A percentile compares a stretch with the other conserved stretches of the same genome.
Conservation (phyloP, 2,888 invertebrate genomes). For the Parascotia fuliginaria region DNA sequence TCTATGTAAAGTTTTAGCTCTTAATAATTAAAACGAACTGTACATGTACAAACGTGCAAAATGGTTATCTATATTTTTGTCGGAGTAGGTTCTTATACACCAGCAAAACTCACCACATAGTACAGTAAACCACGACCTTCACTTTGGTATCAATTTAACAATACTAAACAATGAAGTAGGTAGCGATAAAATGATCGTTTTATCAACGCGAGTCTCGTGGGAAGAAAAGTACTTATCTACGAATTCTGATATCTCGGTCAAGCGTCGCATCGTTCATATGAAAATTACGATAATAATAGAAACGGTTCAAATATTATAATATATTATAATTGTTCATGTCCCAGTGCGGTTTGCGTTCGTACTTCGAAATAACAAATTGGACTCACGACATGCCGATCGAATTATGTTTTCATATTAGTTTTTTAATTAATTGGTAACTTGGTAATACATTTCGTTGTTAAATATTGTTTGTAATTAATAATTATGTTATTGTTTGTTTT, state of each 20-base stretch:
- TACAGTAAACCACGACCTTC: conserved; percentile 15
- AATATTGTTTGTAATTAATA: conserved; percentile 14
- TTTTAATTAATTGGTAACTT: conserved; percentile 48
- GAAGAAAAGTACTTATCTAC: conserved; percentile 73
- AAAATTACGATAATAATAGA: conserved; percentile 65
- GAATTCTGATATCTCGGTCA: conserved; percentile 60
- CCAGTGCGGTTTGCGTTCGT: conserved; percentile 67
- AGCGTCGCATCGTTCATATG: conserved; percentile 54
- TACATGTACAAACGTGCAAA: no score
- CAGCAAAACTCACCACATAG: not conserved
- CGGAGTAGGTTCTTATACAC: no score
- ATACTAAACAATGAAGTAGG: conserved; percentile 23
- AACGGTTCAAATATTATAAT: conserved; percentile 30
- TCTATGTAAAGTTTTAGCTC: no score
- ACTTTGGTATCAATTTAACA: not conserved
- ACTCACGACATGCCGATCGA: conserved; percentile 60
- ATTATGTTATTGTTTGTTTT: conserved; percentile 19
- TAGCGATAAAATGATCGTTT: conserved; percentile 24
- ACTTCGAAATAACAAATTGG: conserved; percentile 68
- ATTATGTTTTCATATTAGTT: conserved; percentile 65
- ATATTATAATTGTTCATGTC: conserved; percentile 72
- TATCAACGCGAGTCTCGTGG: conserved; percentile 70
- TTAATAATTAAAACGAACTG: no score
- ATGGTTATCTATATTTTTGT: no score
- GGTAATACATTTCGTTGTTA: conserved; percentile 38